Conservation (phyloP, 2,888 invertebrate genomes). For the Habrosyne pyritoides region DNA sequence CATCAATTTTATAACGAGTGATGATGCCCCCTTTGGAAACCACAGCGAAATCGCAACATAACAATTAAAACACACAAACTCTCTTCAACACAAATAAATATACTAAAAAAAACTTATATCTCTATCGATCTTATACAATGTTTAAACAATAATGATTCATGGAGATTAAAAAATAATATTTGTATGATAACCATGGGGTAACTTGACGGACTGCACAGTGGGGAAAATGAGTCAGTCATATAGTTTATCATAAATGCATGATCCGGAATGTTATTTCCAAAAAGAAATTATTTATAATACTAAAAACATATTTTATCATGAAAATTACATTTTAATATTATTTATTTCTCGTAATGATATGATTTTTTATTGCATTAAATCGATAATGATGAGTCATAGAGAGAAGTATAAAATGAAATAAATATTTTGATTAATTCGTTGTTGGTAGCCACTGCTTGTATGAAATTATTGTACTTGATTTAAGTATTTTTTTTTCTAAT, state of each 20-base stretch:
- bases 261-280: constrained; percentile 33
- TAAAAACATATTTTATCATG: constrained; percentile 31
- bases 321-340: constrained; percentile 24
- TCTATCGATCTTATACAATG: constrained; percentile 34
- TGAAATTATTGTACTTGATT: constrained; percentile 40
- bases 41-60: background rate
- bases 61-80: constrained; percentile 55
- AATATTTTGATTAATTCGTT: constrained; percentile 3
- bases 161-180: constrained; percentile 21
- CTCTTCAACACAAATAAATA: constrained; percentile 69
- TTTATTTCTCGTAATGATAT: constrained; percentile 34
- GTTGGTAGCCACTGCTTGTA: constrained; percentile 17
- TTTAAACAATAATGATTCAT: constrained; percentile 7
- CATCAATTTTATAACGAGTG: background rate
- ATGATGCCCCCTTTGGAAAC: background rate
- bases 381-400: constrained; percentile 9
- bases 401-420: background rate
- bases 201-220: constrained; percentile 23
- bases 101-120: constrained; percentile 54
- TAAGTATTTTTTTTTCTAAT: constrained; percentile 18
- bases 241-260: constrained; percentile 33
- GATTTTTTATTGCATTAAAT: constrained; percentile 36
- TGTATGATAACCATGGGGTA: constrained; percentile 35
- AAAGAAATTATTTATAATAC: background rate
- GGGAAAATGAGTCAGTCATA: constrained; percentile 27